These are phyloP conservation scores for Brachionus asplanchnoidis DNA, from an alignment of 1,140 invertebrate genomes.

Conservation along the genomic window DNA sequence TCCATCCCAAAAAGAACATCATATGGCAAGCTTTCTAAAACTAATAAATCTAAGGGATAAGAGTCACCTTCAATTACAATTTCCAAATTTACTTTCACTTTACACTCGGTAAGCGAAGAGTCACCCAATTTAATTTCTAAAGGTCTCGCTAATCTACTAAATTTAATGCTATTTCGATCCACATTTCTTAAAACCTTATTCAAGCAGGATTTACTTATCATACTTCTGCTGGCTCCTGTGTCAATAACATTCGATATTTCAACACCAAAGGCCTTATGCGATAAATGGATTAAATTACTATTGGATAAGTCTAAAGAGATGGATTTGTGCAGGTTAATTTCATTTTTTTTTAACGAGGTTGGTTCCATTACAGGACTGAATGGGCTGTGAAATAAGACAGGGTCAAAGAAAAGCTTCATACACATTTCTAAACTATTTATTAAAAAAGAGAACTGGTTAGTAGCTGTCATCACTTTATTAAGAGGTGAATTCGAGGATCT, in stretches of 20 bases:
- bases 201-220: not conserved
- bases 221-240: slow-evolving; percentile 24
- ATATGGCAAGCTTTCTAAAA: not conserved
- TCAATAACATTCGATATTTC: not conserved
- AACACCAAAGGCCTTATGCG: not conserved
- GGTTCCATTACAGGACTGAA: not conserved
- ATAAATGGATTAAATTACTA: not conserved
- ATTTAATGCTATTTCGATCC: not conserved
- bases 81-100: not conserved
- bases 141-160: not conserved
- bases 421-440: slow-evolving; percentile 6
- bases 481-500: not conserved
- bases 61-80: slow-evolving; percentile 10
- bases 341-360: not conserved
- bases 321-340: not conserved
- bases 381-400: not conserved
- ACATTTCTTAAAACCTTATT: not conserved
- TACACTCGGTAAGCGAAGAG: not conserved
- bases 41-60: not conserved
- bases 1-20: slow-evolving; percentile 15
- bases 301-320: not conserved
- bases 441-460: not conserved
- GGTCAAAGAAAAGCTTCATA: not conserved
- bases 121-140: not conserved
- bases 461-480: not conserved